These are phyloP conservation scores for Chlorodrepanis virens DNA, from an alignment of 2,113 vertebrate species.

Conservation along the genomic window DNA sequence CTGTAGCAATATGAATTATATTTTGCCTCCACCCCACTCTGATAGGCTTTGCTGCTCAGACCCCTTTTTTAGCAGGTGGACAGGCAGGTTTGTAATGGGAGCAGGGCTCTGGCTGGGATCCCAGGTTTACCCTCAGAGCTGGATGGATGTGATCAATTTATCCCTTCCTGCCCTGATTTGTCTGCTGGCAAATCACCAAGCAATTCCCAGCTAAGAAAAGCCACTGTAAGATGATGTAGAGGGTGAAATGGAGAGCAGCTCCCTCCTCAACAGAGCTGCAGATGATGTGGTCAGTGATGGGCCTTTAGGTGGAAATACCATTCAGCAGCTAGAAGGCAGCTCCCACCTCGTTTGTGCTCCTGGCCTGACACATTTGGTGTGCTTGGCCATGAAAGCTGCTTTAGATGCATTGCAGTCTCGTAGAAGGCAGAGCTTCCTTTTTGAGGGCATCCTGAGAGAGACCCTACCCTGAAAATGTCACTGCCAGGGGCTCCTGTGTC, in stretches of 20 bases:
- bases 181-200: constrained; percentile 58
- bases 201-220: constrained; percentile 57
- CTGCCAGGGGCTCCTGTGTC: not conserved
- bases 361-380: not conserved
- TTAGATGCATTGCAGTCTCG: not conserved
- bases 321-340: not conserved
- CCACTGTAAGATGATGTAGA: not conserved
- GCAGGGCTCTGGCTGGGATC: not conserved
- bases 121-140: not conserved
- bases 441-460: not conserved
- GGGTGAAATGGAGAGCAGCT: constrained; percentile 29
- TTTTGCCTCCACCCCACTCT: not conserved
- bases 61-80: constrained; percentile 15
- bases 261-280: constrained; percentile 23
- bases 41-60: constrained; percentile 16
- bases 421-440: not conserved
- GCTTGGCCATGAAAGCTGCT: not conserved
- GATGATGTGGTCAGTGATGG: constrained; percentile 25
- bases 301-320: constrained; percentile 9
- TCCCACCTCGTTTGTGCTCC: not conserved
- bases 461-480: not conserved
- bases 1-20: not conserved
- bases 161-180: constrained; percentile 41
- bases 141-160: constrained; percentile 54
- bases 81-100: constrained; percentile 14